Conservation (phyloP, 2,888 invertebrate species). For the Incurvaria masculella region DNA sequence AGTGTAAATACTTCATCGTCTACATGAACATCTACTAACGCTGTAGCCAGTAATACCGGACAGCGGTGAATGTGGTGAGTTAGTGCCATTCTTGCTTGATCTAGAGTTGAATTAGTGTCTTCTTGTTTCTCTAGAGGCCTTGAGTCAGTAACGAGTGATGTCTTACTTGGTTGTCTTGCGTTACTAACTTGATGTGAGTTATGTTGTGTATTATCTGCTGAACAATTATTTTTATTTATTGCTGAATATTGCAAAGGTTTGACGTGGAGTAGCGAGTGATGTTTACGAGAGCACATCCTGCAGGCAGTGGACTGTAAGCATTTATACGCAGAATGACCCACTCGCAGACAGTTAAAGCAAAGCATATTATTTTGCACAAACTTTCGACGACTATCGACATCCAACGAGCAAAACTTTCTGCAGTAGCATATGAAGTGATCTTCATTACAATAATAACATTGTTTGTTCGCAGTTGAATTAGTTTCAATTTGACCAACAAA, state of each 20-base stretch:
- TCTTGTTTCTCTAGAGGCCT: too few relatives aligned
- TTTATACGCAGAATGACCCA: conserved; percentile 9
- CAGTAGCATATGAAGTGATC: neutral
- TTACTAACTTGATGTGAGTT: too few relatives aligned
- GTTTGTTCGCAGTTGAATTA: neutral
- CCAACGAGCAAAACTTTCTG: conserved; percentile 1
- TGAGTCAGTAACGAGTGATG: too few relatives aligned
- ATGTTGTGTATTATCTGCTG: too few relatives aligned
- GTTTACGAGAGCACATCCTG: conserved; percentile 12
- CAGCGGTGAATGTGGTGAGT: neutral
- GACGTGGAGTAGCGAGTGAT: conserved; percentile 14
- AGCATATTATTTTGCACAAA: conserved; percentile 3
- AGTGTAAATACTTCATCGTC: conserved; percentile 13
- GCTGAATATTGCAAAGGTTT: too few relatives aligned
- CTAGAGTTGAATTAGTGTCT: too few relatives aligned
- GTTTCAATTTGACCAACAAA: neutral
- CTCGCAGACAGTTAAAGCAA: conserved; percentile 6
- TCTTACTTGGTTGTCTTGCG: too few relatives aligned
- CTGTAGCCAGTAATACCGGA: conserved; percentile 7
- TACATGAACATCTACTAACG: conserved; percentile 11
- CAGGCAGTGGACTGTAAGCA: conserved; percentile 12
- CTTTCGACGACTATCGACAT: neutral
- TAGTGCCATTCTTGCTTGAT: neutral
- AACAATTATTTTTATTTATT: too few relatives aligned
- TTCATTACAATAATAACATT: neutral